Conservation (phyloP, 2,888 invertebrate genomes). For the Apomyelois bistriatella region DNA sequence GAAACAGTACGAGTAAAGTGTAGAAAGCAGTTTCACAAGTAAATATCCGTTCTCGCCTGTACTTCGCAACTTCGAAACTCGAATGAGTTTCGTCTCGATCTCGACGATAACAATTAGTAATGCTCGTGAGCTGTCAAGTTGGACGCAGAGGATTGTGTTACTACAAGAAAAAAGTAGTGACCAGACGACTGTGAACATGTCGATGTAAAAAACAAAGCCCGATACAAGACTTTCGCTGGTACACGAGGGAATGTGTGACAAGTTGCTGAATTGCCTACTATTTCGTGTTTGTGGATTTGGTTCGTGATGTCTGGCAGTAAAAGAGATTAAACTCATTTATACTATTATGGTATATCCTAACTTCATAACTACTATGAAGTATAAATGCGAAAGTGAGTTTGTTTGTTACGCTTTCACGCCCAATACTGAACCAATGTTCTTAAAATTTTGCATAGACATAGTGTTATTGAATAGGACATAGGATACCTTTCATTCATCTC, state of each 20-base stretch:
- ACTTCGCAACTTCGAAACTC: background rate
- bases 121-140: constrained; percentile 31
- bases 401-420: no score
- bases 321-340: no score
- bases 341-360: no score
- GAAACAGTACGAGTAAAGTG: no score
- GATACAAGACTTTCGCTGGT: constrained; percentile 30
- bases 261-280: constrained; percentile 25
- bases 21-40: no score
- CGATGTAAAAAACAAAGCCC: constrained; percentile 41
- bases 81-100: background rate
- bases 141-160: constrained; percentile 43
- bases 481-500: no score
- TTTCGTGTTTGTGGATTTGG: constrained; percentile 20
- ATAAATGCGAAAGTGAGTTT: no score
- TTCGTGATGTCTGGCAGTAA: background rate
- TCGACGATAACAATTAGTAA: background rate
- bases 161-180: constrained; percentile 49
- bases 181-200: constrained; percentile 33
- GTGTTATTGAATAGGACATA: no score
- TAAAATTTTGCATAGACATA: no score
- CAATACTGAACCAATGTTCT: no score
- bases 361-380: no score
- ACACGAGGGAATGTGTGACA: constrained; percentile 22
- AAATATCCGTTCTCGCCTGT: no score